phyloP scores from a whole-genome alignment of 2,113 vertebrate genomes.

The Neofelis nebulosa region DNA sequence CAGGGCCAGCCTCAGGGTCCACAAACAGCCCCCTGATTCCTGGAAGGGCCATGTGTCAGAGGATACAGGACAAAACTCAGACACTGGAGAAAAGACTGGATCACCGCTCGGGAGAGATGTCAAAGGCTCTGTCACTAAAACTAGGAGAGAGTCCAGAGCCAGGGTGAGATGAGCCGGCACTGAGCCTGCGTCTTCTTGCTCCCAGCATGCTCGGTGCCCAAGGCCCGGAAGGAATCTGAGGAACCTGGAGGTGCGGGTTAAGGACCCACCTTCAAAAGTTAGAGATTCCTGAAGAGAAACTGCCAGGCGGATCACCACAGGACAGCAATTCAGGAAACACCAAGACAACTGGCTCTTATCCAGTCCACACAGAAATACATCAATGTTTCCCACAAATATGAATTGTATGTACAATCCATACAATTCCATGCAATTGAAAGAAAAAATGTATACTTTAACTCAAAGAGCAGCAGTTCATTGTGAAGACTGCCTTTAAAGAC shows the following conservation, averaged over 20 bases:
- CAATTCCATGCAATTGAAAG: not conserved
- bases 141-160: not conserved
- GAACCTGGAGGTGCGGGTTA: not conserved
- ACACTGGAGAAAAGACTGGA: not conserved
- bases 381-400: not conserved
- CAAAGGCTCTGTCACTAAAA: not conserved
- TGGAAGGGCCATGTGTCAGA: no score
- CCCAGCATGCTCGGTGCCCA: not conserved
- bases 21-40: rapidly evolving
- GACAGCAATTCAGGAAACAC: not conserved
- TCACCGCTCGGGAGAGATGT: not conserved
- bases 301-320: not conserved
- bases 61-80: no score
- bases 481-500: not conserved
- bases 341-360: not conserved
- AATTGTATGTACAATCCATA: not conserved
- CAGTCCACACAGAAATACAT: not conserved
- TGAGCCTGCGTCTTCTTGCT: rapidly evolving
- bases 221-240: not conserved
- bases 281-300: not conserved
- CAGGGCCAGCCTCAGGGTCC: not conserved
- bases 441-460: not conserved
- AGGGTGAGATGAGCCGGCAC: not conserved
- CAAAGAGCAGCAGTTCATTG: not conserved
- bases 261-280: not conserved